Conservation (phyloP, 2,797 vertebrate genomes). For the Lacerta viridis region DNA sequence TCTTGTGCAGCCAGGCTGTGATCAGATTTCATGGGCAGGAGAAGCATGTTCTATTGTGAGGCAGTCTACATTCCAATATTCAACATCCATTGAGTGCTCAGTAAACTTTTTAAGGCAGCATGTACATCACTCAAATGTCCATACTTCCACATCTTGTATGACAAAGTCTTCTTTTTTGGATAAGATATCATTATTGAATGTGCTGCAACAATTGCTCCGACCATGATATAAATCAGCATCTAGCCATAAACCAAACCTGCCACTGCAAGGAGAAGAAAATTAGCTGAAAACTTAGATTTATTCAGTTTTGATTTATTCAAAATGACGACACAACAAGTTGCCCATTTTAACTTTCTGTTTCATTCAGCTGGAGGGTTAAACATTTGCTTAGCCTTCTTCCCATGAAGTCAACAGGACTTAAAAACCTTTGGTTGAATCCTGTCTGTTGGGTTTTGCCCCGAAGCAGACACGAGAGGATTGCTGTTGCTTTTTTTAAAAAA, state of each 20-base stretch:
- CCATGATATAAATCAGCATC: slow-evolving; percentile 92
- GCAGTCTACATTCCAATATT: slow-evolving; percentile 72
- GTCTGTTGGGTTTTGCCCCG: background rate
- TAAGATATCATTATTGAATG: slow-evolving; percentile 92
- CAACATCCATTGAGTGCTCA: slow-evolving; percentile 56
- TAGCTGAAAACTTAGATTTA: background rate
- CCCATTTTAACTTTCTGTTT: background rate
- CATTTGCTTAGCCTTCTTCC: background rate
- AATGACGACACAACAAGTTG: background rate
- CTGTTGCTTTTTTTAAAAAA: background rate
- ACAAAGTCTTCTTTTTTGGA: slow-evolving; percentile 93
- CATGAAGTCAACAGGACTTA: background rate
- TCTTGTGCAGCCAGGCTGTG: slow-evolving; percentile 63
- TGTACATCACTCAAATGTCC: slow-evolving; percentile 85
- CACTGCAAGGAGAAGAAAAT: slow-evolving; percentile 77
- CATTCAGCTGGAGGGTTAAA: background rate
- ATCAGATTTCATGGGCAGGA: slow-evolving; percentile 62
- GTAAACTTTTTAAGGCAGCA: slow-evolving; percentile 76
- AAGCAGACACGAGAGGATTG: background rate
- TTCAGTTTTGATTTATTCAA: background rate
- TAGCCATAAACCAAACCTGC: slow-evolving; percentile 93
- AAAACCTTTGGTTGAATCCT: background rate
- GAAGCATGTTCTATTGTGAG: slow-evolving; percentile 66
- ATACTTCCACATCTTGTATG: slow-evolving; percentile 92
- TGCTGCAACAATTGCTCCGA: slow-evolving; percentile 92